Percentiles rank a stretch among this genome's conserved stretches.
These are phyloP conservation scores for Congeria kusceri DNA, from an alignment of 2,888 invertebrate genomes.

Conservation along the genomic window DNA sequence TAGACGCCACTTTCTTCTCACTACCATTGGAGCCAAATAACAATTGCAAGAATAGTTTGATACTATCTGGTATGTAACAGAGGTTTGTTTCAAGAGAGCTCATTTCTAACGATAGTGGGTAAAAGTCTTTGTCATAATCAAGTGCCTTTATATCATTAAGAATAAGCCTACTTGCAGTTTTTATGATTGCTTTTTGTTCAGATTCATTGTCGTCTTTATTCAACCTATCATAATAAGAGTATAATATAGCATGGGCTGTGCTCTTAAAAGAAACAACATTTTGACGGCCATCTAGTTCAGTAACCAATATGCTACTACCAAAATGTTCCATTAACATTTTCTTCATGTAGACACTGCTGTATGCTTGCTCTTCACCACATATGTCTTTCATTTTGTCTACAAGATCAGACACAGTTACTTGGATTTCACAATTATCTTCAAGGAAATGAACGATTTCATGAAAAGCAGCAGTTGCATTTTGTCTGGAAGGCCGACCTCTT, in stretches of 20 bases:
- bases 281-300: constrained; percentile 50
- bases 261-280: constrained; percentile 58
- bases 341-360: constrained; percentile 52
- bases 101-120: constrained; percentile 25
- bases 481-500: too few species aligned
- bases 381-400: too few species aligned
- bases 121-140: neutral
- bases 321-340: constrained; percentile 45
- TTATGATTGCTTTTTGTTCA: constrained; percentile 50
- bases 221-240: constrained; percentile 35
- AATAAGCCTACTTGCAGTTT: constrained; percentile 65
- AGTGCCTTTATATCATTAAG: constrained; percentile 57
- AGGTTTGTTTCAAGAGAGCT: neutral
- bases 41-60: neutral
- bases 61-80: too few species aligned
- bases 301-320: constrained; percentile 54
- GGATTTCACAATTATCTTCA: too few species aligned
- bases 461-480: too few species aligned
- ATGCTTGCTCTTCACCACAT: too few species aligned
- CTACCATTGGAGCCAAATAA: constrained; percentile 4
- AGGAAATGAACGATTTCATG: too few species aligned
- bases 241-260: constrained; percentile 47
- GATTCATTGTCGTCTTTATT: constrained; percentile 22
- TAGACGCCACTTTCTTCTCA: neutral
- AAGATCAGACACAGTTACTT: too few species aligned